Conservation (phyloP, 2,797 vertebrate genomes). For the Rhodeus uyekii region DNA sequence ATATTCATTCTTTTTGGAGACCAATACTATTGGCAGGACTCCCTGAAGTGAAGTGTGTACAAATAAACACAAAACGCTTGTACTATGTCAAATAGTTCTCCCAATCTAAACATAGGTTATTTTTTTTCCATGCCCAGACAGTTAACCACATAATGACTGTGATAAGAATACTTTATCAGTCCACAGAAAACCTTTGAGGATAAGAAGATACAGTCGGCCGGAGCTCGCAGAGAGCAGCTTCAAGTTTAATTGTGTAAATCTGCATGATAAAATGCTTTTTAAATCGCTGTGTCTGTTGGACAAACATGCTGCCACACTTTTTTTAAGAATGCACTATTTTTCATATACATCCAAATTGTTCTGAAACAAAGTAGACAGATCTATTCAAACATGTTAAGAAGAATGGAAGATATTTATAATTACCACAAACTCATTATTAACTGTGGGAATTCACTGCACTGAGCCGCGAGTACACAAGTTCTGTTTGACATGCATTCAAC, state of each 20-base stretch:
- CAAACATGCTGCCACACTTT: slow-evolving; percentile 71
- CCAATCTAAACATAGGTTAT: slow-evolving; percentile 65
- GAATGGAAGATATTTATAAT: slow-evolving; percentile 51
- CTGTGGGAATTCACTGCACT: not conserved
- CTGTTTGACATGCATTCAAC: not conserved
- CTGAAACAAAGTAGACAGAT: slow-evolving; percentile 69
- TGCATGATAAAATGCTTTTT: slow-evolving; percentile 80
- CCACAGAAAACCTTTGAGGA: slow-evolving; percentile 81
- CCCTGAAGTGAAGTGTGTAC: slow-evolving; percentile 65
- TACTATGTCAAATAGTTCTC: slow-evolving; percentile 65
- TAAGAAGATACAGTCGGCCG: slow-evolving; percentile 80
- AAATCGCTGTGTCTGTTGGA: slow-evolving; percentile 72
- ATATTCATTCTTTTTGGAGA: not conserved
- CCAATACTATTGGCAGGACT: slow-evolving; percentile 54
- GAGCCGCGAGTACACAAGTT: not conserved
- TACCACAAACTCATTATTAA: not conserved
- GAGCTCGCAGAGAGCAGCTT: slow-evolving; percentile 77
- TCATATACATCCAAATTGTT: slow-evolving; percentile 68
- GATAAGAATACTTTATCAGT: slow-evolving; percentile 77
- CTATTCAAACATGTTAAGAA: slow-evolving; percentile 65
- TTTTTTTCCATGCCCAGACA: slow-evolving; percentile 74
- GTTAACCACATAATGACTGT: slow-evolving; percentile 78
- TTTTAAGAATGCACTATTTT: slow-evolving; percentile 67
- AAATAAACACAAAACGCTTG: slow-evolving; percentile 69
- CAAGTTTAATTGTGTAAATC: slow-evolving; percentile 85